Percentiles rank a stretch among this genome's conserved stretches.
Evolutionary conservation across 1,140 invertebrate genomes (phyloP).

Genomic region (Mizuhopecten yessoensis): DNA sequence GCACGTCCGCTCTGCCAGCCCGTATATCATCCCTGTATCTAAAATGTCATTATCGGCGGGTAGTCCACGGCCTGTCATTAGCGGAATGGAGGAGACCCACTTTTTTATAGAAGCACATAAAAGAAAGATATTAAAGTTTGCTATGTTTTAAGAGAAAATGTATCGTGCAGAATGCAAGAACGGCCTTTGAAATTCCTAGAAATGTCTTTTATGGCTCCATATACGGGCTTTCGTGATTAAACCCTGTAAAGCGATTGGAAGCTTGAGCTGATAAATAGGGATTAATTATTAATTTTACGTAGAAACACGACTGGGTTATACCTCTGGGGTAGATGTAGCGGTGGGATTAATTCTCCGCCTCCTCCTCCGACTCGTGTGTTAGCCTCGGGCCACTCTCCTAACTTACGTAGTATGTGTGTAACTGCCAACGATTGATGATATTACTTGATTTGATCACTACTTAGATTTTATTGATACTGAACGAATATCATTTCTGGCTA

Average conservation of each 20-base stretch:
- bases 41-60: background rate
- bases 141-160: slow-evolving; percentile 35
- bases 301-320: background rate
- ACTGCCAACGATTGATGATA: background rate
- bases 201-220: slow-evolving; percentile 24
- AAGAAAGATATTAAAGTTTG: slow-evolving; percentile 34
- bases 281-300: slow-evolving; percentile 35
- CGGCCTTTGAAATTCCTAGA: slow-evolving; percentile 32
- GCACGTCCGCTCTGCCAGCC: background rate
- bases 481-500: slow-evolving; percentile 31
- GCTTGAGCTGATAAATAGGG: background rate
- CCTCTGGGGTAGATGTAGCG: background rate
- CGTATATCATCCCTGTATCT: background rate
- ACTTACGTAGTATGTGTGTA: slow-evolving; percentile 1
- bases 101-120: slow-evolving; percentile 28
- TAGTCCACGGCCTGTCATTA: background rate
- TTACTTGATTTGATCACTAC: background rate
- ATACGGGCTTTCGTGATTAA: slow-evolving; percentile 32
- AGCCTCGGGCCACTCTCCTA: background rate
- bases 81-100: background rate
- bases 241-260: slow-evolving; percentile 1
- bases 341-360: background rate
- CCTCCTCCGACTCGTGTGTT: background rate
- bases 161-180: slow-evolving; percentile 31
- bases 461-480: background rate